These are phyloP conservation scores for Lytechinus variegatus DNA, from an alignment of 35 echinoderm and acorn worm species.

Conservation along the genomic window DNA sequence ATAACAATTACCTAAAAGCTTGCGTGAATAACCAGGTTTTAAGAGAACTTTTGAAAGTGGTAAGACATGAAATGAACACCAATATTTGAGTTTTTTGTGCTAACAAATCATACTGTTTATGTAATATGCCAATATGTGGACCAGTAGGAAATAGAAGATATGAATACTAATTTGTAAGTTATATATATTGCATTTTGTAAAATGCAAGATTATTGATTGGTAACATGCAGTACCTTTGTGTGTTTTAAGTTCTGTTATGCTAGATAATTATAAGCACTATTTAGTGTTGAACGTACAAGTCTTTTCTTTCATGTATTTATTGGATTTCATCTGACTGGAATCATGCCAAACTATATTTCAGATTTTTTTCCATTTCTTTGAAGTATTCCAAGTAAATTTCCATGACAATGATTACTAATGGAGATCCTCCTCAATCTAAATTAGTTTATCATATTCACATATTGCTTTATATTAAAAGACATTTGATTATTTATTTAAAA, in stretches of 20 bases:
- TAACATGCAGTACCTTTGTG: not conserved
- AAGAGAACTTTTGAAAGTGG: no score
- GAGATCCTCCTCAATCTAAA: not conserved
- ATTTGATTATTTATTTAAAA: not conserved
- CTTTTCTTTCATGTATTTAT: not conserved
- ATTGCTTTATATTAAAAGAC: not conserved
- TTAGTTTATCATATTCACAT: not conserved
- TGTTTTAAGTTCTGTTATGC: not conserved
- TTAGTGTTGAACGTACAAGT: not conserved
- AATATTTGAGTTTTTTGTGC: no score
- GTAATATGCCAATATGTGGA: no score
- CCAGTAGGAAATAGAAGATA: no score
- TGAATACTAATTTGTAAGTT: no score
- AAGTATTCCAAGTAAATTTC: not conserved
- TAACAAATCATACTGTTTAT: no score
- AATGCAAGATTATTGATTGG: no score
- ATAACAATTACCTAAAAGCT: no score
- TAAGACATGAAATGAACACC: no score
- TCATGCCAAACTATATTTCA: not conserved
- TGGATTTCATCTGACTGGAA: not conserved
- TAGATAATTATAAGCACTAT: not conserved
- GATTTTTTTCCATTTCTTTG: not conserved
- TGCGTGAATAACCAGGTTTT: no score
- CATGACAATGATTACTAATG: not conserved
- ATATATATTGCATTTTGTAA: no score